A percentile compares a stretch with the other conserved stretches of the same genome.
These are phyloP conservation scores for Drosophila ironensis DNA, from an alignment of 1,140 invertebrate genomes.

Conservation along the genomic window DNA sequence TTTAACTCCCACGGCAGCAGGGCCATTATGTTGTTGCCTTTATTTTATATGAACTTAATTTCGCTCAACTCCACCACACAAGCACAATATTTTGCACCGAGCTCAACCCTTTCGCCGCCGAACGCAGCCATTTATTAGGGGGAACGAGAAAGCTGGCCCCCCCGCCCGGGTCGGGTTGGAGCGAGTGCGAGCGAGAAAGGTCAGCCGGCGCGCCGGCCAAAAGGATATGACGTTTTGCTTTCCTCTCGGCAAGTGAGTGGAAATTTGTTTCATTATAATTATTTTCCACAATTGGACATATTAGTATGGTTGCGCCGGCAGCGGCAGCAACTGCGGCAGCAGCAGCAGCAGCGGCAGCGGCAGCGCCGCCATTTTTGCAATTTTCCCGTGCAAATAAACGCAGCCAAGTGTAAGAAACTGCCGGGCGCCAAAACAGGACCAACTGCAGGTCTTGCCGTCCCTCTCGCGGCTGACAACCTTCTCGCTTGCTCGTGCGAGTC, in stretches of 20 bases:
- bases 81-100: constrained; percentile 12
- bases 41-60: constrained; percentile 80
- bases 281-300: constrained; percentile 83
- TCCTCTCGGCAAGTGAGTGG: constrained; percentile 80
- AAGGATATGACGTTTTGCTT: constrained; percentile 79
- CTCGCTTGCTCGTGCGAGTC: constrained; percentile 4
- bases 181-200: constrained; percentile 50
- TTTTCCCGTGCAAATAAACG: constrained; percentile 75
- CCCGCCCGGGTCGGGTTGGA: no score
- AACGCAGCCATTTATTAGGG: constrained; percentile 75
- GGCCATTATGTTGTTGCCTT: constrained; percentile 62
- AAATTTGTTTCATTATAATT: constrained; percentile 83
- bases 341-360: neutral
- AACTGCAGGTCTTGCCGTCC: constrained; percentile 9
- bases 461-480: neutral
- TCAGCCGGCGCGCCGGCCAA: constrained; percentile 31
- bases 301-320: constrained; percentile 79
- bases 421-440: constrained; percentile 46
- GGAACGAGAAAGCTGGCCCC: neutral
- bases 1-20: constrained; percentile 65
- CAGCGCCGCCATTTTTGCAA: constrained; percentile 75
- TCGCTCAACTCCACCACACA: constrained; percentile 62
- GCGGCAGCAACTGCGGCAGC: neutral
- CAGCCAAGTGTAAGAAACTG: constrained; percentile 66
- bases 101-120: constrained; percentile 74